These are phyloP conservation scores for Leucozona laternaria DNA, from an alignment of 2,888 invertebrate genomes.

Conservation along the genomic window DNA sequence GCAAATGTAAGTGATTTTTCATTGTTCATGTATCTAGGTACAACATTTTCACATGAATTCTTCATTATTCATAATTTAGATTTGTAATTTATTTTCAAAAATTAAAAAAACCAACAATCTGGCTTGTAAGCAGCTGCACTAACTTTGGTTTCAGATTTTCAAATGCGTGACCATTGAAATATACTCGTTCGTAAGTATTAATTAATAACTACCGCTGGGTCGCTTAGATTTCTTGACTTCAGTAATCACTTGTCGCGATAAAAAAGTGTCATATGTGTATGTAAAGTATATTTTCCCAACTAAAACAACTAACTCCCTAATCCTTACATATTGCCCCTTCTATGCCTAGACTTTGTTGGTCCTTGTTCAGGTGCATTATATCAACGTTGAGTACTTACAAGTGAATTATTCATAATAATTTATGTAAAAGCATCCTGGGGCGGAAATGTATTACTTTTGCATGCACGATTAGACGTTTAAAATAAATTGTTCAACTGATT, in stretches of 20 bases:
- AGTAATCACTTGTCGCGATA: not conserved
- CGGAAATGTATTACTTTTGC: too few relatives aligned
- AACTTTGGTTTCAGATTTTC: constrained; percentile 17
- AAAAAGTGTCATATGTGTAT: too few relatives aligned
- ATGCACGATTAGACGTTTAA: too few relatives aligned
- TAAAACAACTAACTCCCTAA: too few relatives aligned
- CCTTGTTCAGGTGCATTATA: too few relatives aligned
- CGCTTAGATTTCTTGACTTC: not conserved
- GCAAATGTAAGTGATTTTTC: constrained; percentile 12
- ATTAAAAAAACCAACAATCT: not conserved
- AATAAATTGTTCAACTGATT: too few relatives aligned
- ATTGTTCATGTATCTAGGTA: not conserved
- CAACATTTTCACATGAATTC: constrained; percentile 14
- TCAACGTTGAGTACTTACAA: too few relatives aligned
- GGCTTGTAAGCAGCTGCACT: constrained; percentile 6
- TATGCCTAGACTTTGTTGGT: too few relatives aligned
- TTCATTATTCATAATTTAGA: constrained; percentile 46
- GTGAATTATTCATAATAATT: too few relatives aligned
- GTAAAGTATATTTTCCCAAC: too few relatives aligned
- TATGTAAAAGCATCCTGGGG: too few relatives aligned
- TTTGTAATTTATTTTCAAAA: constrained; percentile 18
- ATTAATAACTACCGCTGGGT: constrained; percentile 20
- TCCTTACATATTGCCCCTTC: too few relatives aligned
- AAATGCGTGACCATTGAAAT: constrained; percentile 45
- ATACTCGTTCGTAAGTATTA: not conserved